These are phyloP conservation scores for Chionis minor DNA, from an alignment of 2,113 vertebrate genomes.

Conservation along the genomic window DNA sequence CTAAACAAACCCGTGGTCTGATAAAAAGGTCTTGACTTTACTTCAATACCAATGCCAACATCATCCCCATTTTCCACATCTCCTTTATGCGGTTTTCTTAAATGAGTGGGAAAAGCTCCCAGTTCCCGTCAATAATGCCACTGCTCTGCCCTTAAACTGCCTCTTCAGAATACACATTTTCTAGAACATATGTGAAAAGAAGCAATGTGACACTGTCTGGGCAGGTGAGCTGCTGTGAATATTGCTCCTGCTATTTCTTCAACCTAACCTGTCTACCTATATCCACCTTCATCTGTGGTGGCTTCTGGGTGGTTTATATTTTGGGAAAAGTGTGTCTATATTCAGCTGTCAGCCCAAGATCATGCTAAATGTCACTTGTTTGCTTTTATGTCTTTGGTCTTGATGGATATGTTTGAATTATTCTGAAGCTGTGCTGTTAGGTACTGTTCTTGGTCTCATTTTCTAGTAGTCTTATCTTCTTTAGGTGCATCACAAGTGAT, in stretches of 20 bases:
- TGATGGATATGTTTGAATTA: slow-evolving; percentile 3
- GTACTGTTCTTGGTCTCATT: neutral
- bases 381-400: slow-evolving; percentile 22
- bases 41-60: neutral
- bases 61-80: neutral
- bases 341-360: slow-evolving; percentile 27
- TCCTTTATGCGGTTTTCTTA: neutral
- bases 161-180: neutral
- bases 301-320: slow-evolving; percentile 2
- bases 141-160: neutral
- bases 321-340: neutral
- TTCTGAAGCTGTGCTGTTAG: neutral
- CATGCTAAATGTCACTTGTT: slow-evolving; percentile 1
- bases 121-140: neutral
- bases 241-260: neutral
- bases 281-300: neutral
- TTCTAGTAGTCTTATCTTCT: neutral
- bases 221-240: neutral
- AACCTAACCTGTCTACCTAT: neutral
- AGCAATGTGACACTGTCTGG: neutral
- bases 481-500: neutral
- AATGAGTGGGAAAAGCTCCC: neutral
- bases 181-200: neutral
- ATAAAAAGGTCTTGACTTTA: slow-evolving; percentile 33
- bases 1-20: slow-evolving; percentile 8